phyloP scores from a whole-genome alignment of 2,888 invertebrate species.

The Thumatha senex region DNA sequence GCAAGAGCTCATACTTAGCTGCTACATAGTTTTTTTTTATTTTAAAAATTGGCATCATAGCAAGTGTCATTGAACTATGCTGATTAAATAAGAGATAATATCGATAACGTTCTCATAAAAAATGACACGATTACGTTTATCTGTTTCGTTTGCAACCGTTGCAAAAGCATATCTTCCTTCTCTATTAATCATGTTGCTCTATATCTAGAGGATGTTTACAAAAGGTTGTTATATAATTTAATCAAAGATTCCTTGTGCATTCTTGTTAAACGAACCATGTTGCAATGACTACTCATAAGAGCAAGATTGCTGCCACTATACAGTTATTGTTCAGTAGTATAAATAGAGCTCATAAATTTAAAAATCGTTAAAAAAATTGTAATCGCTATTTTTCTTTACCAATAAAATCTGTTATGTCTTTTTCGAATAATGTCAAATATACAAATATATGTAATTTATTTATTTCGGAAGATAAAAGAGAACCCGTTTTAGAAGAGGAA shows the following conservation, averaged over 20 bases:
- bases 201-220: slow-evolving; percentile 8
- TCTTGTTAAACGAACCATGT: slow-evolving; percentile 8
- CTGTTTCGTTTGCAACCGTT: slow-evolving; percentile 1
- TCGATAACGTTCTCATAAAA: neutral
- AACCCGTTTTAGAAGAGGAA: too few species aligned
- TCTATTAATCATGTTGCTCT: slow-evolving; percentile 8
- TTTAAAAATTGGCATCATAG: too few species aligned
- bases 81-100: neutral
- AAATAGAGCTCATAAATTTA: too few species aligned
- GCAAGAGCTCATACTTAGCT: too few species aligned
- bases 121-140: neutral
- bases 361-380: too few species aligned
- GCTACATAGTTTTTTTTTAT: too few species aligned
- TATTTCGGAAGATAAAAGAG: too few species aligned
- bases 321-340: slow-evolving; percentile 7
- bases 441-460: too few species aligned
- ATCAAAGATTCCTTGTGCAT: slow-evolving; percentile 9
- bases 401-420: too few species aligned
- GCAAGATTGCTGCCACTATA: slow-evolving; percentile 1
- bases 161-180: neutral
- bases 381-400: too few species aligned
- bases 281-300: slow-evolving; percentile 4
- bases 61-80: neutral
- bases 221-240: slow-evolving; percentile 13
- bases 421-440: too few species aligned